Conservation (phyloP, 1,140 invertebrate species). For the Zaprionus vittiger region DNA sequence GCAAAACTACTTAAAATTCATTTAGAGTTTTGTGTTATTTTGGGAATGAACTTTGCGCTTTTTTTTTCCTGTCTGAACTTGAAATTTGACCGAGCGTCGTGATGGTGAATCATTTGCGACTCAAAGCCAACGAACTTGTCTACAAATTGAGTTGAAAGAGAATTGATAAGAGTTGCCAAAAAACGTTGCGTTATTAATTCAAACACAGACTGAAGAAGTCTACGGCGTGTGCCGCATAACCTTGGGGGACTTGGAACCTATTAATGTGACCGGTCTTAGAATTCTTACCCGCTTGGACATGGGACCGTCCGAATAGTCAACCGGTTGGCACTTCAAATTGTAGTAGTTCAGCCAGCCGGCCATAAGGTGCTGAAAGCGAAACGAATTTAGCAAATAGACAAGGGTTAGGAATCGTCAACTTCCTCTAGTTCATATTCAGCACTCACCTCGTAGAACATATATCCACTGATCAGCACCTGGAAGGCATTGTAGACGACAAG, state of each 20-base stretch:
- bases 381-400: constrained; percentile 20
- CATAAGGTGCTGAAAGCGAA: constrained; percentile 89
- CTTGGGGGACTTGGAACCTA: constrained; percentile 10
- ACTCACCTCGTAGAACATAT: constrained; percentile 95
- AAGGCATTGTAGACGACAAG: constrained; percentile 95
- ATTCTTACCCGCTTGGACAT: constrained; percentile 91
- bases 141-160: constrained; percentile 32
- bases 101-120: constrained; percentile 47
- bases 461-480: constrained; percentile 93
- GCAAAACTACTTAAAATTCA: constrained; percentile 34
- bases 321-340: constrained; percentile 96
- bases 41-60: constrained; percentile 47
- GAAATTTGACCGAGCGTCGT: constrained; percentile 30
- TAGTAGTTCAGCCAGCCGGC: constrained; percentile 94
- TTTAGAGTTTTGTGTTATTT: constrained; percentile 10
- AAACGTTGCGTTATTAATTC: not conserved
- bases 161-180: constrained; percentile 26
- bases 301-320: constrained; percentile 94
- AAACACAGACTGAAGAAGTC: not conserved
- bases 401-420: not conserved
- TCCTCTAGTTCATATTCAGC: not conserved
- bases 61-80: constrained; percentile 42
- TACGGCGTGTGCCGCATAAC: constrained; percentile 11
- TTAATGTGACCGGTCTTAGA: constrained; percentile 24
- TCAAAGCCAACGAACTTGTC: constrained; percentile 67